A percentile compares a stretch with the other conserved stretches of the same genome.
These are phyloP conservation scores for Pedionomus torquatus DNA, from an alignment of 2,113 vertebrate species.

Conservation along the genomic window DNA sequence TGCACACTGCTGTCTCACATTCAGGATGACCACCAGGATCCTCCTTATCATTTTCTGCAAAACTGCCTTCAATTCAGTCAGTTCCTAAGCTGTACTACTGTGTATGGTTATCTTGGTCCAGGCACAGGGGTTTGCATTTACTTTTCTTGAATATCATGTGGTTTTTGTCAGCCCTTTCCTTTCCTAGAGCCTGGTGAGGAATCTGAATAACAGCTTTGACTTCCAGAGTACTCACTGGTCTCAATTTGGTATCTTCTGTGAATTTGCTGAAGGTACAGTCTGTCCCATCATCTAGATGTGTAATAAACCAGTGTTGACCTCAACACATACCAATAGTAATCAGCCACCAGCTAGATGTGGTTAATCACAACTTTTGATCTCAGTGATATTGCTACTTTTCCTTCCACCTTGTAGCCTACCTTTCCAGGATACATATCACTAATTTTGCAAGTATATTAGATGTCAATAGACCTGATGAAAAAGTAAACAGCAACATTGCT, in stretches of 20 bases:
- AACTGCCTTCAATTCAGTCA: not conserved
- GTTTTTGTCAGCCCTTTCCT: not conserved
- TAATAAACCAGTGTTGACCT: not conserved
- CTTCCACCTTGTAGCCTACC: not conserved
- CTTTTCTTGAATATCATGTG: not conserved
- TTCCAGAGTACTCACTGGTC: not conserved
- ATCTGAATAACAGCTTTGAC: not conserved
- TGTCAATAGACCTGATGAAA: not conserved
- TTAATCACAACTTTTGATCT: not conserved
- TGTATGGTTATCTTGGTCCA: fast-evolving
- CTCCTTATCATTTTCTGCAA: not conserved
- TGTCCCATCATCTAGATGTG: not conserved
- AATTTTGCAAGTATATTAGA: not conserved
- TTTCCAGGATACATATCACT: not conserved
- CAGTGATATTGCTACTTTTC: not conserved
- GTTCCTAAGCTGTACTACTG: not conserved
- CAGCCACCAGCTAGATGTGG: not conserved
- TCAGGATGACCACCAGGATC: not conserved
- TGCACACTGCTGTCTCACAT: not conserved
- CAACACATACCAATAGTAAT: not conserved
- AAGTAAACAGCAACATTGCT: not conserved
- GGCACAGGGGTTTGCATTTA: not conserved
- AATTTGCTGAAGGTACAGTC: not conserved
- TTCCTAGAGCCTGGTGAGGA: not conserved
- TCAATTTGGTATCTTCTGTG: not conserved